Evolutionary conservation across 2,113 vertebrate genomes (phyloP).

Genomic region (Atrichornis clamosus): DNA sequence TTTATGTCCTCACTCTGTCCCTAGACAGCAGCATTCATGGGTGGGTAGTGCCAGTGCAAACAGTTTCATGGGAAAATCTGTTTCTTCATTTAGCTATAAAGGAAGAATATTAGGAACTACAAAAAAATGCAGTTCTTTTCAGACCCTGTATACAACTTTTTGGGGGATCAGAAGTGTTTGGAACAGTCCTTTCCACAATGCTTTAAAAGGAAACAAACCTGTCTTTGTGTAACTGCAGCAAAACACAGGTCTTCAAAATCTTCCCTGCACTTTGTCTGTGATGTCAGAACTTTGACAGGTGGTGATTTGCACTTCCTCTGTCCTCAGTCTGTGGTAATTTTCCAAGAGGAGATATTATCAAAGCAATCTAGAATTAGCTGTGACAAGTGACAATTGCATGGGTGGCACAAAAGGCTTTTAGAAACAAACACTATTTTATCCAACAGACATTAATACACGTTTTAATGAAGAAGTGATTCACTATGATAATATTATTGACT

Average conservation of each 20-base stretch:
- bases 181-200: background rate
- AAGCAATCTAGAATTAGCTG: background rate
- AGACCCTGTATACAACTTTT: background rate
- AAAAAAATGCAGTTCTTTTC: background rate
- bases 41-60: background rate
- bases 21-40: background rate
- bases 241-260: background rate
- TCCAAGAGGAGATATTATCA: background rate
- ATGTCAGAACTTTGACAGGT: background rate
- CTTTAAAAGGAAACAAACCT: background rate
- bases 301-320: background rate
- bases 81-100: background rate
- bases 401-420: background rate
- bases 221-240: background rate
- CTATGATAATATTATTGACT: background rate
- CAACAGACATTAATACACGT: background rate
- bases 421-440: background rate
- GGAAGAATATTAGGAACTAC: background rate
- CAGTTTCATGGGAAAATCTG: background rate
- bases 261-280: background rate
- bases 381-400: background rate
- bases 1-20: background rate
- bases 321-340: background rate
- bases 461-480: slow-evolving; percentile 16
- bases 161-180: background rate